Evolutionary conservation across 2,888 invertebrate species (phyloP), one percentile per base, ranked within the genome.

Genomic region (Tetragonula carbonaria): DNA sequence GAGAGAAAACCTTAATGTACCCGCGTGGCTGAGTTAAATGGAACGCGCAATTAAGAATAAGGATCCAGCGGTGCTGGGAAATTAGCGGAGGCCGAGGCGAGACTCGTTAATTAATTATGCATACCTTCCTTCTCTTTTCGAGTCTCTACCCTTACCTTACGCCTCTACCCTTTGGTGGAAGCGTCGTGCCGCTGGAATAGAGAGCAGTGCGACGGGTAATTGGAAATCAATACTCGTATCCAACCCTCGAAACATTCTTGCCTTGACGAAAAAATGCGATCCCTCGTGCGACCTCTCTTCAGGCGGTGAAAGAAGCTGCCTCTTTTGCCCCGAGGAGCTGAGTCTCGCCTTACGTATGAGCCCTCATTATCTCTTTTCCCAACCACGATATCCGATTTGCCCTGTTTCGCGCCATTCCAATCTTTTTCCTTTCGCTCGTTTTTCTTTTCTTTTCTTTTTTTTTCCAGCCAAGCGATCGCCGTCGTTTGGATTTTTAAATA

Each of bases 21-120:
- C 8, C 2, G 28, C 2, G 28, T 18, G 18, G 62, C 28, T 18
- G 57, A 38, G 66, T 68, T 18, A 13, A 63, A 23, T 50, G 28
- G 50, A 55, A 33, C 33, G 18, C 65, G 81, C 78, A 80, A 84
- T 87, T 86, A 83, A 80, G 72, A 67, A 75, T 53, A 82, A 68
- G 28, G 33, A n/a, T 33, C 21, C 45, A 66, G 70, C 74, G 75
- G 67, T 62, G 66, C 65, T 51, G 74, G 63, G 45, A 72, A 82
- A 87, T 89, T 88, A 86, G 62, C 84, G 59, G 67, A 45, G 67
- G 78, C 33, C 63, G 71, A 76, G 80, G 72, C 68, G 74, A 71
- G 71, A 66, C 78, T 85, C 85, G 84, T 90, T 88, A 90, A 90
- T 90, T 89, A 88, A 88, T 90, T 89, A 89, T 88, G 88, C 90